phyloP scores from a whole-genome alignment of 2,888 invertebrate species.

The Mythimna impura region DNA sequence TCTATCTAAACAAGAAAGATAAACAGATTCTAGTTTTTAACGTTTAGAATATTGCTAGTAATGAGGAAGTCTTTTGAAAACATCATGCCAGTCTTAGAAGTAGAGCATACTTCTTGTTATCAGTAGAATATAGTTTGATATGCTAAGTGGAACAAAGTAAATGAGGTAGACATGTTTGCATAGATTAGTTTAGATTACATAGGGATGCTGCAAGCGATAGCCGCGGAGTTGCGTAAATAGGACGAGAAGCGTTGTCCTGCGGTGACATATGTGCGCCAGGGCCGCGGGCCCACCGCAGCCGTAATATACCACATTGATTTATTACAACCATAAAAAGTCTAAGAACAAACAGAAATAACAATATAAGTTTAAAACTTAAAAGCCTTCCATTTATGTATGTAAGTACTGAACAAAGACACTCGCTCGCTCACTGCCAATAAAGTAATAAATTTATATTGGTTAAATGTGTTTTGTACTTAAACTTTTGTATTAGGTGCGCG shows the following conservation, averaged over 20 bases:
- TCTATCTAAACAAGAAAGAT: slow-evolving; percentile 20
- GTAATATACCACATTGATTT: slow-evolving; percentile 68
- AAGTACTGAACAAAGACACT: slow-evolving; percentile 54
- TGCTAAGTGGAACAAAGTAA: slow-evolving; percentile 70
- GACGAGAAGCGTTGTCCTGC: slow-evolving; percentile 71
- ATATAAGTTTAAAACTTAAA: slow-evolving; percentile 56
- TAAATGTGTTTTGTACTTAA: slow-evolving; percentile 48
- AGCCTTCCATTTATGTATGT: slow-evolving; percentile 32
- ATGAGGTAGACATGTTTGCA: slow-evolving; percentile 70
- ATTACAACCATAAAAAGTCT: slow-evolving; percentile 68
- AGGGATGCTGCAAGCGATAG: slow-evolving; percentile 73
- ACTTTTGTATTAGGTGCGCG: slow-evolving; percentile 40
- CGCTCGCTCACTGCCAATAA: slow-evolving; percentile 43
- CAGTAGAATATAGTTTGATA: slow-evolving; percentile 70
- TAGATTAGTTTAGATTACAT: slow-evolving; percentile 74
- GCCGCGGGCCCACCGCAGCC: slow-evolving; percentile 58
- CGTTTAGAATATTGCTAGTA: slow-evolving; percentile 8
- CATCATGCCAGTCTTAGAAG: slow-evolving; percentile 41
- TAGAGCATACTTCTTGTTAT: slow-evolving; percentile 64
- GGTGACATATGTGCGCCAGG: slow-evolving; percentile 69
- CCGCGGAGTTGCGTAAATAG: slow-evolving; percentile 78
- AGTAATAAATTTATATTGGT: slow-evolving; percentile 54
- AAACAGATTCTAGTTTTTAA: slow-evolving; percentile 23
- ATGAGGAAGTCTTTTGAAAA: slow-evolving; percentile 37
- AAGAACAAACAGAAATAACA: slow-evolving; percentile 61